Base-by-base conservation (phyloP, 2,888 invertebrate species). In the Standfussiana lucernea region DNA sequence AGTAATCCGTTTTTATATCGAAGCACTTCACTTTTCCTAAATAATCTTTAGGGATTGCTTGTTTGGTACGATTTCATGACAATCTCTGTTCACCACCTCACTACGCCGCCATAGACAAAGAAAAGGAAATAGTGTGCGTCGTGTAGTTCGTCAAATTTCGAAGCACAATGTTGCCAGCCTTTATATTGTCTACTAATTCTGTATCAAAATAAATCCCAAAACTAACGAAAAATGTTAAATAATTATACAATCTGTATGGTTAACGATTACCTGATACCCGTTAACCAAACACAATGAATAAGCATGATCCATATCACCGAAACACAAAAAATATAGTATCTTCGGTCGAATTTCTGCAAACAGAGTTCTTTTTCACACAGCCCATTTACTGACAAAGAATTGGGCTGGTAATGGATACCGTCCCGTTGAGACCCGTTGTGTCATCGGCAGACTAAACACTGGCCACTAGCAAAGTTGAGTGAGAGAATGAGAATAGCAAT, bases 1-100 rank as follows among this genome's bases (percentile, higher is more conserved):
- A 91, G 72, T 78, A 79, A 89, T 89, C 89, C 86, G 90, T 90
- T 92, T 88, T 86, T 88, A 90, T 87, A 91, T 87, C 90, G 89
- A 89, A 89, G 89, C 88, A 88, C 89, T 89, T 89, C 88, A 88
- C 88, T 88, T 89, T 86, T 86, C 79, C 64, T 71, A 75, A 87
- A 79, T 88, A 86, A 72, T 82, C 68, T 82, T 78, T 82, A 83
- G 83, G 78, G 89, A 86, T 86, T 86, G 87, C 86, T 83, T 86
- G 87, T 85, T 83, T 85, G 61, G 62, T 71, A 81, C 87, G 81
- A 86, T 82, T 89, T 75, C 77, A 78, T n/a, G 35, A 62, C 72
- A 73, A 68, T 75, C 66, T 78, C 68, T 74, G 59, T 78, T 74
- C 76, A 89, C 82, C 88, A 88, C 88, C 87, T 88, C 88, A 88